Conservation (phyloP, 2,113 vertebrate genomes). For the Naja naja region DNA sequence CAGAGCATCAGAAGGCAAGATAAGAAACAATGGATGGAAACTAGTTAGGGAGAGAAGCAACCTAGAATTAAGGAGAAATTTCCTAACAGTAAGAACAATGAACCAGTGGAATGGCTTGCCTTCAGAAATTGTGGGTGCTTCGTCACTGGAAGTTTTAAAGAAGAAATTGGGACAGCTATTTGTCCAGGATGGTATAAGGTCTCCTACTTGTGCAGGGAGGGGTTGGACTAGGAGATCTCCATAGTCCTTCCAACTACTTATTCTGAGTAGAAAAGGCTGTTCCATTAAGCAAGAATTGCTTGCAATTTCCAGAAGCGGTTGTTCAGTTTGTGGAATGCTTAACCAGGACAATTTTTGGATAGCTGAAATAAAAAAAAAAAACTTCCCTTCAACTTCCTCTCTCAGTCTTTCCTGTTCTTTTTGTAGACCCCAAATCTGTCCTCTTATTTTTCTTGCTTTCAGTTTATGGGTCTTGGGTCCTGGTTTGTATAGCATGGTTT, state of each 20-base stretch:
- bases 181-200: background rate
- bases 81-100: background rate
- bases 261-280: background rate
- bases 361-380: background rate
- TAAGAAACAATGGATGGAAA: background rate
- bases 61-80: background rate
- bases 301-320: background rate
- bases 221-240: background rate
- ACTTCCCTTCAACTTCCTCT: background rate
- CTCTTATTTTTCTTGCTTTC: background rate
- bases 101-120: background rate
- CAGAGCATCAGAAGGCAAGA: background rate
- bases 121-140: background rate
- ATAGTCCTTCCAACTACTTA: background rate
- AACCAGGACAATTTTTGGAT: background rate
- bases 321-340: background rate
- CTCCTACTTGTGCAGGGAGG: background rate
- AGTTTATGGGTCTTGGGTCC: background rate
- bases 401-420: background rate
- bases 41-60: background rate
- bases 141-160: background rate
- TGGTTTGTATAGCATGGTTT: background rate
- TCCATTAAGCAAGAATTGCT: background rate
- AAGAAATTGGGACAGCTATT: background rate
- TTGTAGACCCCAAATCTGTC: background rate